Base-by-base conservation (phyloP, 2,888 invertebrate species). In the Eucriotettix oculatus region DNA sequence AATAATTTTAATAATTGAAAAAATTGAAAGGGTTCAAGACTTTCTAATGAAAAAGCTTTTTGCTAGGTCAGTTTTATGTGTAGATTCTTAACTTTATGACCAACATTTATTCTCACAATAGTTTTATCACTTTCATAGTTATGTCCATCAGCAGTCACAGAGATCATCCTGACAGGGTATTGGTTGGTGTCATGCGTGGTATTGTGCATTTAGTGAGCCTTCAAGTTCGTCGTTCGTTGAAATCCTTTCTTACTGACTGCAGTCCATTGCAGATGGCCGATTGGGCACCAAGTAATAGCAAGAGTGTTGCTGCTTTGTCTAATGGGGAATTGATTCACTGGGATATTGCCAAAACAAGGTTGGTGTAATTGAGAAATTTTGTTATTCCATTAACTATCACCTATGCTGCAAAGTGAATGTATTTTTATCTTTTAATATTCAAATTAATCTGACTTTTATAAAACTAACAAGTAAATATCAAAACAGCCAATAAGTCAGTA, bases 121-220 rank as follows among this genome's bases (percentile, higher is more conserved):
- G 3, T 29, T 29, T 29, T 29, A 29, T 29, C 29, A 29, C 29
- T 1, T 48, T 48, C n/a, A n/a, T 61, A 73, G 74, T 74, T 53
- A 77, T 83, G 72, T 77, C 78, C 9, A 57, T 60, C 10, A 53
- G 57, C 67, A 86, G 85, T 81, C 87, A 88, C 71, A 75, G 75
- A 52, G 82, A 84, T 62, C 86, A 87, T 67, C 76, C 78, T 1
- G 79, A 79, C 53, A 87, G 87, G 73, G 74, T 89, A 29, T 71
- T 89, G 64, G 85, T 88, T 1, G 87, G 84, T 0, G 86, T 87
- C 70, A 86, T 86, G 70, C 80, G 80, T 66, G 87, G 88, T n/a
- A 72, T 83, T 0, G 80, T 89, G 59, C 79, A 83, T 63, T 78
- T 88, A 70, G 88, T 86, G 68, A 87, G 86, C 71, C 78, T 85